Evolutionary conservation across 2,113 vertebrate genomes (phyloP).

Genomic region (Crocuta crocuta): DNA sequence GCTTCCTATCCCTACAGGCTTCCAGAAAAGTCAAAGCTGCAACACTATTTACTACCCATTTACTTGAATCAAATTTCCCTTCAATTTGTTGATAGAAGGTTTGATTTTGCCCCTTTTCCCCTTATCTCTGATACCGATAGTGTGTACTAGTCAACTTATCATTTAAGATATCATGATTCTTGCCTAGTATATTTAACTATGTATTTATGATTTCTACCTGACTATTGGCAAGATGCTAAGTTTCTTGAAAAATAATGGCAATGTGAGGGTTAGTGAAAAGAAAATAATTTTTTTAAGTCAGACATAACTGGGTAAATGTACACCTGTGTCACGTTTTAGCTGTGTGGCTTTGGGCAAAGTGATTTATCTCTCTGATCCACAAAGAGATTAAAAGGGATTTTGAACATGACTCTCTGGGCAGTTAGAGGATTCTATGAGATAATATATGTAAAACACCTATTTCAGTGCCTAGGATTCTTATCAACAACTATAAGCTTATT

Average conservation of each 20-base stretch:
- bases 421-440: slow-evolving; percentile 4
- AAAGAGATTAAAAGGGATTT: slow-evolving; percentile 59
- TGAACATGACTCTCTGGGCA: slow-evolving; percentile 4
- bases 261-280: neutral
- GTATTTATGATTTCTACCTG: slow-evolving; percentile 23
- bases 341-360: slow-evolving; percentile 64
- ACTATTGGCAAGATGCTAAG: neutral
- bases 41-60: neutral
- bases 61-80: neutral
- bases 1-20: neutral
- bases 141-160: neutral
- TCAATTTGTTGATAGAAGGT: neutral
- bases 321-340: slow-evolving; percentile 27
- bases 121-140: neutral
- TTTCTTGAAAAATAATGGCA: neutral
- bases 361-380: slow-evolving; percentile 60
- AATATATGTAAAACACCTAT: slow-evolving; percentile 19
- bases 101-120: neutral
- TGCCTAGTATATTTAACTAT: neutral
- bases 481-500: slow-evolving; percentile 6
- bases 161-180: neutral
- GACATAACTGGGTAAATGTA: neutral
- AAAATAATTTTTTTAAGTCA: neutral
- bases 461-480: neutral
- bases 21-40: neutral